These are phyloP conservation scores for Menidia beryllina DNA, from an alignment of 2,113 vertebrate genomes.

Conservation along the genomic window DNA sequence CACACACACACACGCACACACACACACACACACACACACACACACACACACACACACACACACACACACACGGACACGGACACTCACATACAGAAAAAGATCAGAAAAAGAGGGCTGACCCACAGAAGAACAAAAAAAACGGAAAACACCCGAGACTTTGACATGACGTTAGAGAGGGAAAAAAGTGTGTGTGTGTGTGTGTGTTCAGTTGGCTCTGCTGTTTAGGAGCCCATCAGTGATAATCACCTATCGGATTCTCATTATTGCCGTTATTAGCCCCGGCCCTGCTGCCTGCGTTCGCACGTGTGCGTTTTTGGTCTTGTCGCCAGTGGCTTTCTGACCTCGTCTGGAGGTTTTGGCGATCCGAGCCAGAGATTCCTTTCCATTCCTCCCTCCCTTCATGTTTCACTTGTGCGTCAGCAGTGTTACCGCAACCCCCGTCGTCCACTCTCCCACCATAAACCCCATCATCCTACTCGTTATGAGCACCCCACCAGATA, in stretches of 20 bases:
- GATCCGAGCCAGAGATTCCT: constrained; percentile 76
- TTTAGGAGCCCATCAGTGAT: constrained; percentile 51
- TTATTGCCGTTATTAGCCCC: constrained; percentile 55
- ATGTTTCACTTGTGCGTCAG: constrained; percentile 78
- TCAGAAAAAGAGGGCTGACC: constrained; percentile 9
- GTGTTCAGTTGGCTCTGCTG: constrained; percentile 30
- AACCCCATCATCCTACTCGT: constrained; percentile 47
- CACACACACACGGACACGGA: neutral
- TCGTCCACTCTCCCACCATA: constrained; percentile 16
- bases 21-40: neutral
- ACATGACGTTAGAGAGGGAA: constrained; percentile 2
- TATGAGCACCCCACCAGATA: constrained; percentile 48
- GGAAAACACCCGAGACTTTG: constrained; percentile 2
- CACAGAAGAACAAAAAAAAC: neutral
- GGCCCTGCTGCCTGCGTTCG: constrained; percentile 24
- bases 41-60: neutral
- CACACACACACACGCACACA: constrained; percentile 2
- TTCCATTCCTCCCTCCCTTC: constrained; percentile 69
- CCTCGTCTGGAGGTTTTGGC: constrained; percentile 79
- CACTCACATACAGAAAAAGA: neutral
- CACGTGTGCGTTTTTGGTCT: constrained; percentile 43
- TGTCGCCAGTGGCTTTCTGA: constrained; percentile 81
- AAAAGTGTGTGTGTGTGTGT: constrained; percentile 18
- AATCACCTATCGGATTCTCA: constrained; percentile 68
- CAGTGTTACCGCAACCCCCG: constrained; percentile 70